Evolutionary conservation across 2,797 vertebrate species (phyloP), one percentile per base, ranked within the genome.

Genomic region (Sylvia borin): DNA sequence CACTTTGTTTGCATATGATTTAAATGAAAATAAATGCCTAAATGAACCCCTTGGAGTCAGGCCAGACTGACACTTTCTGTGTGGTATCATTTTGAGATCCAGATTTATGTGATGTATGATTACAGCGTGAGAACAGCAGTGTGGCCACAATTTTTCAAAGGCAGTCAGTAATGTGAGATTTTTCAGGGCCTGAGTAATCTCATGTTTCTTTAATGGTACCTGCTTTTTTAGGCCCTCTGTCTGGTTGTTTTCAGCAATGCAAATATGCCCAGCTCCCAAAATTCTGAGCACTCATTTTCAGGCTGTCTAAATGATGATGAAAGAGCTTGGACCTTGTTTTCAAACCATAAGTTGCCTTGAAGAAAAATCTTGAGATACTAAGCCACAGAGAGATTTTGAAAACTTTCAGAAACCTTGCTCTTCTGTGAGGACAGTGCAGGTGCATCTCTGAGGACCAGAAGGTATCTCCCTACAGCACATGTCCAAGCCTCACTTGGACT

Each of bases 21-120:
- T 91, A 88, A 95, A 85, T 67, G 42, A 83, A 89, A 67, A 91
- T 42, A 89, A 95, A 92, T 74, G 42, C 53, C 57, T 90, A 82
- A 91, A 91, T 89, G 53, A 85, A 57, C 42, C 65, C 68, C 19
- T 82, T 93, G 91, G 81, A 96, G 31, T 65, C 54, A 84, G 34
- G 54, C 66, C 88, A 95, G 72, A 58, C 62, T 55, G 70, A 86
- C 36, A 29, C 51, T 92, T 90, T 72, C 76, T 84, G 31, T 58
- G 54, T 78, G 68, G 42, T 67, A 84, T 86, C 17, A 51, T 81
- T 93, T 43, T 86, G 68, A 55, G 79, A 78, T 84, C 43, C 64
- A 74, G n/a, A 68, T 79, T 88, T 92, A 60, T 32, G 6, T 67
- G 48, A 80, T 74, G 15, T 66, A 22, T 72, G 48, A 68, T 67